Conservation (phyloP, 2,797 vertebrate genomes). For the Presbytis comata region DNA sequence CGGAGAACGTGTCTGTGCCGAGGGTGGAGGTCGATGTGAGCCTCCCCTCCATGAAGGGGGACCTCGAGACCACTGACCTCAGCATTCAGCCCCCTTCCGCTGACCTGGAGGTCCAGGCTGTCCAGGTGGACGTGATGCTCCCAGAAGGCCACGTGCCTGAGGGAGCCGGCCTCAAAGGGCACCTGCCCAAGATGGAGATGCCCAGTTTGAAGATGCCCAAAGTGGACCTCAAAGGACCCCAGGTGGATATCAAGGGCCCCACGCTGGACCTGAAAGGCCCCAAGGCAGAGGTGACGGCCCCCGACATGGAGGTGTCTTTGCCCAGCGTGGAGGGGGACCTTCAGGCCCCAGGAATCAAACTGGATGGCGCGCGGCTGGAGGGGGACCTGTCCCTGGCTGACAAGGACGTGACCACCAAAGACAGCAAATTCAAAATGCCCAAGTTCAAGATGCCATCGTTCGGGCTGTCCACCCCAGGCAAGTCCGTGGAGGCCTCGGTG, state of each 20-base stretch:
- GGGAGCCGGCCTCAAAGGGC: not conserved
- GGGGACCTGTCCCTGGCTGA: not conserved
- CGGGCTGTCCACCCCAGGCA: slow-evolving; percentile 68
- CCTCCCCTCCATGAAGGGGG: not conserved
- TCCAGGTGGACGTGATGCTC: rapidly evolving
- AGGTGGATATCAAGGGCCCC: not conserved
- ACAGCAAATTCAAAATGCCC: slow-evolving; percentile 81
- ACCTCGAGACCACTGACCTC: rapidly evolving
- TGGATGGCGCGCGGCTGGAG: rapidly evolving
- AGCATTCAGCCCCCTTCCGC: rapidly evolving
- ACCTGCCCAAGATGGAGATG: not conserved
- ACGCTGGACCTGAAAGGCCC: not conserved
- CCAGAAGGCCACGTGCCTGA: rapidly evolving
- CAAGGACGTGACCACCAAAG: not conserved
- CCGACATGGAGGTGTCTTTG: not conserved
- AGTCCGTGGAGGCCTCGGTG: slow-evolving; percentile 15
- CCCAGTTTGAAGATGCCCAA: slow-evolving; percentile 42
- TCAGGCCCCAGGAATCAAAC: not conserved
- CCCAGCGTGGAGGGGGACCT: not conserved
- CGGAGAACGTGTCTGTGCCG: not conserved
- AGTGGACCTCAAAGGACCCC: not conserved
- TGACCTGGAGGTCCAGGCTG: rapidly evolving
- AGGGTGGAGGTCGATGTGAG: not conserved
- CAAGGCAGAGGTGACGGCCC: not conserved
- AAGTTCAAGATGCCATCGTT: slow-evolving; percentile 83